phyloP scores from a whole-genome alignment of 37 sponge, comb jelly and placozoan genomes.

The Spongilla lacustris region DNA sequence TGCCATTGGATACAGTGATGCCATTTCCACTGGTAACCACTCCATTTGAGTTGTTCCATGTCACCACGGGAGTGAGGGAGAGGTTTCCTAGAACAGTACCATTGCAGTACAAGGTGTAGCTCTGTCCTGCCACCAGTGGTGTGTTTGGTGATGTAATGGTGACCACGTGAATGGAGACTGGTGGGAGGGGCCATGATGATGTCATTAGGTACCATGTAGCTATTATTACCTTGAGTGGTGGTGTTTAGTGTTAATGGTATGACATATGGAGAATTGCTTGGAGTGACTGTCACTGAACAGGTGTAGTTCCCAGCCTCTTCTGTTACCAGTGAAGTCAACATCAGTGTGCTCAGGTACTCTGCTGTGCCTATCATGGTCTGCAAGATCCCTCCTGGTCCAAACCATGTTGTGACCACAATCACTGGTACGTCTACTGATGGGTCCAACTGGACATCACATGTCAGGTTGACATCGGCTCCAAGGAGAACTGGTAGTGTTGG shows the following conservation, averaged over 20 bases:
- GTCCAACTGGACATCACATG: slow-evolving; percentile 13
- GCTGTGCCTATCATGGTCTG: neutral
- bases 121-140: neutral
- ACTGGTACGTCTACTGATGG: slow-evolving; percentile 19
- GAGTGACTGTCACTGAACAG: neutral
- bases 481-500: neutral
- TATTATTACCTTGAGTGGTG: neutral
- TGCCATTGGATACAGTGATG: neutral
- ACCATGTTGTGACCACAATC: slow-evolving; percentile 17
- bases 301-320: slow-evolving; percentile 6
- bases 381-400: neutral
- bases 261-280: neutral
- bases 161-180: neutral
- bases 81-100: neutral
- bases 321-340: neutral
- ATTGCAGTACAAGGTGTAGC: slow-evolving; percentile 2
- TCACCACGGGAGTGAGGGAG: neutral
- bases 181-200: neutral
- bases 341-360: neutral
- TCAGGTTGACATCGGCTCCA: slow-evolving; percentile 12
- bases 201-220: neutral
- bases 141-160: neutral
- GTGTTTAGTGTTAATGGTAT: neutral
- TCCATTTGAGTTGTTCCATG: neutral
- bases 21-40: neutral